Base-by-base conservation (phyloP, 2,888 invertebrate species). In the Tridacna gigas region DNA sequence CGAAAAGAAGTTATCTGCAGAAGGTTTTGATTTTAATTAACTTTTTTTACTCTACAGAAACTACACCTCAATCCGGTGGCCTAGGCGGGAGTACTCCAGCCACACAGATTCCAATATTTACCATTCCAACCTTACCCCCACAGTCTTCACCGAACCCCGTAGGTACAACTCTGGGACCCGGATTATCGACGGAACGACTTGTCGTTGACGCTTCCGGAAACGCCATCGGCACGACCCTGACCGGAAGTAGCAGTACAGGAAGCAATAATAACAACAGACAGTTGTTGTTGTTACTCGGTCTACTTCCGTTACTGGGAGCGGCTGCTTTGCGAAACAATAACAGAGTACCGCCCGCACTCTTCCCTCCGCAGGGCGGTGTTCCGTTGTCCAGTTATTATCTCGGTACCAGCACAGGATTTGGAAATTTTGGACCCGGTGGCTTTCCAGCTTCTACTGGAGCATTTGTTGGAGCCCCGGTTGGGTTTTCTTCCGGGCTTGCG, bases 231-330 rank as follows among this genome's bases (percentile, higher is more conserved):
- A 45, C 26, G 13, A 37, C n/a, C n/a, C 45, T 71, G 7, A 4
- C 15, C 15, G 71, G 71, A 5, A 47, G 25, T 15, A 67, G 37
- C 7, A 37, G 67, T 37, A 47, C 25, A 12, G n/a, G 22, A 4
- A 71, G 71, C 25, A n/a, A 20, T 7, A 73, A n/a, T 51, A 79
- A 77, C 69, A 84, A 77, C 67, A 56, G 69, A n/a, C 81, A 77
- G 2, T 65, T 87, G 48, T 51, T 87, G 77, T 28, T 81, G 26
- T 71, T 87, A 13, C 71, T 85, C 0, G 77, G 83, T 48, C 28
- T 87, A 28, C 47, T 87, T 5, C 87, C 87, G 3, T 25, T 87
- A 3, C 45, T 87, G 0, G 87, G 87, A 12, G 87, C 87, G 0
- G 60, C 76, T 28, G 77, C 79, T 47, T 51, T 81, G n/a, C 61